phyloP scores from a whole-genome alignment of 2,797 vertebrate species.

The Tadarida brasiliensis region DNA sequence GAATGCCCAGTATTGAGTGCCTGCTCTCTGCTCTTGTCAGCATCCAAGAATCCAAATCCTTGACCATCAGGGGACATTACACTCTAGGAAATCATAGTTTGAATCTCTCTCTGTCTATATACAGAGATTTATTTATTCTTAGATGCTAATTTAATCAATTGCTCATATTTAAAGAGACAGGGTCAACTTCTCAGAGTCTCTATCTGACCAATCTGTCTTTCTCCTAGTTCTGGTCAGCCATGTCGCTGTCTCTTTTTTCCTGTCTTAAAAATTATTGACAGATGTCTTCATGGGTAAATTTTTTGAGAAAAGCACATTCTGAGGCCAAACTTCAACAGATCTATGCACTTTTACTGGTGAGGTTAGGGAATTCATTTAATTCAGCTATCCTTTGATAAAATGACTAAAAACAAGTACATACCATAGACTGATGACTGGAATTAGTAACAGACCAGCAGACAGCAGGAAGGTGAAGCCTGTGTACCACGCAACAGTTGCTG shows the following conservation, averaged over 20 bases:
- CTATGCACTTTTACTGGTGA: background rate
- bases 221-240: background rate
- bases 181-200: background rate
- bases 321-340: constrained; percentile 21
- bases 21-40: background rate
- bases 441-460: constrained; percentile 90
- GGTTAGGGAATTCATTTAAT: background rate
- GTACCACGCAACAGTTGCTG: constrained; percentile 92
- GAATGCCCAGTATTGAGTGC: background rate
- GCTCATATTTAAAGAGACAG: constrained; percentile 21
- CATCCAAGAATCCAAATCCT: background rate
- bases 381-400: background rate
- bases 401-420: constrained; percentile 85
- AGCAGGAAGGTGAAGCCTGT: constrained; percentile 94
- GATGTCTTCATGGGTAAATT: background rate
- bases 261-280: constrained; percentile 1
- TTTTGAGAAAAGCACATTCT: constrained; percentile 37
- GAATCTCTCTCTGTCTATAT: background rate
- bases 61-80: background rate
- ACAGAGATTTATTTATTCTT: background rate
- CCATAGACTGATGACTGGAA: constrained; percentile 92
- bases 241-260: background rate
- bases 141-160: background rate
- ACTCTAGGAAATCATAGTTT: constrained; percentile 7
- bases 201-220: background rate